phyloP scores from a whole-genome alignment of 2,797 vertebrate genomes.

The Trachops cirrhosus region DNA sequence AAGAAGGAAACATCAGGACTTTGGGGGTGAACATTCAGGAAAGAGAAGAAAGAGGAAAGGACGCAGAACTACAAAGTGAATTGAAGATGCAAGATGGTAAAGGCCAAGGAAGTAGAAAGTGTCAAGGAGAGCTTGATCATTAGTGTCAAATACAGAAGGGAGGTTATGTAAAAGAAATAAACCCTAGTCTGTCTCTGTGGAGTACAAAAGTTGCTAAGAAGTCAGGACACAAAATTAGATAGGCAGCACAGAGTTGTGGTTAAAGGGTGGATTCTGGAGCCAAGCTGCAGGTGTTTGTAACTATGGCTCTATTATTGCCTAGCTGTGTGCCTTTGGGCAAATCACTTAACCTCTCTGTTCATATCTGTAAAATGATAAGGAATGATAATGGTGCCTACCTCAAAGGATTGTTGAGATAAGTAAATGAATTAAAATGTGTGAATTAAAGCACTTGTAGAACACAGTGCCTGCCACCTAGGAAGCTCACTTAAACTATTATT shows the following conservation, averaged over 20 bases:
- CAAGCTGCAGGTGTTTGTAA: background rate
- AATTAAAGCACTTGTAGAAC: background rate
- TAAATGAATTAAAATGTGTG: background rate
- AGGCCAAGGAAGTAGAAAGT: background rate
- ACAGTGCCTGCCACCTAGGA: background rate
- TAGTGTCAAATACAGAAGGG: background rate
- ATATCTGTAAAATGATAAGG: background rate
- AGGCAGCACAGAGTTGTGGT: background rate
- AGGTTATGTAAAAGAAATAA: background rate
- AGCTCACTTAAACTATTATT: background rate
- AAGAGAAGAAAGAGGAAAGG: background rate
- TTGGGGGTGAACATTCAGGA: background rate
- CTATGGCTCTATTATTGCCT: background rate
- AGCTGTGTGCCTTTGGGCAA: background rate
- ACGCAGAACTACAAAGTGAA: background rate
- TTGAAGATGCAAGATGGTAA: background rate
- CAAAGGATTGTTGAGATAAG: background rate
- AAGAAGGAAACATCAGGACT: background rate
- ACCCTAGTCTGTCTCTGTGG: background rate
- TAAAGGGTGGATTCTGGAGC: background rate
- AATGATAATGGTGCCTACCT: background rate
- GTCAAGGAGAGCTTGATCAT: background rate
- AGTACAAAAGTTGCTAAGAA: background rate
- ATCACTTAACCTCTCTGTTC: background rate
- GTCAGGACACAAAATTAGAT: background rate